Evolutionary conservation across 2,888 invertebrate genomes (phyloP).

Genomic region (Drosophila subquinaria): DNA sequence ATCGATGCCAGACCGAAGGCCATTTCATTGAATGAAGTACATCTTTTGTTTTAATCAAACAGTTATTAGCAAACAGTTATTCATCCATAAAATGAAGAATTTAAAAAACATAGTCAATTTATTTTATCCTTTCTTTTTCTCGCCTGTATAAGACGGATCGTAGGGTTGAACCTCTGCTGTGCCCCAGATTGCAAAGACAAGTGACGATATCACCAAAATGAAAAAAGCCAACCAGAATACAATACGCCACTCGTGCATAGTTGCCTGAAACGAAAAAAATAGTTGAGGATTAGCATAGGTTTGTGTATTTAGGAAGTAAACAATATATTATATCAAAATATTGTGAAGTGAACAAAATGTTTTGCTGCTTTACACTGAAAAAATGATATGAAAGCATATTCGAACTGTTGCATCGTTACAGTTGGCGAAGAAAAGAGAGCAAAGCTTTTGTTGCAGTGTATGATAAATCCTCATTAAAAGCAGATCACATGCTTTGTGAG

Average conservation of each 20-base stretch:
- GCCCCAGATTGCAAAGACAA: slow-evolving; percentile 89
- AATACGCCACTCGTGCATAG: slow-evolving; percentile 89
- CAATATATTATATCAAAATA: no score
- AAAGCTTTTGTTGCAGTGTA: no score
- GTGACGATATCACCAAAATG: slow-evolving; percentile 88
- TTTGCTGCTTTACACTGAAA: no score
- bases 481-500: no score
- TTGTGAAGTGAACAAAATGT: no score
- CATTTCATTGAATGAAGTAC: background rate
- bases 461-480: no score
- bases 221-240: slow-evolving; percentile 92
- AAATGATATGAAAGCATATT: no score
- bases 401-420: no score
- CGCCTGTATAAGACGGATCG: slow-evolving; percentile 87
- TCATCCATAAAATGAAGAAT: background rate
- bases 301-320: no score
- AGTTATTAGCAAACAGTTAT: background rate
- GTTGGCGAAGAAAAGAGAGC: no score
- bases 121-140: slow-evolving; percentile 13
- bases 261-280: slow-evolving; percentile 85
- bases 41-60: background rate
- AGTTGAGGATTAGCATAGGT: no score
- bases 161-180: slow-evolving; percentile 89
- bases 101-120: background rate
- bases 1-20: slow-evolving; percentile 41